A percentile compares a stretch with the other conserved stretches of the same genome.
Evolutionary conservation across 2,113 vertebrate genomes (phyloP).

Genomic region (Lycaon pictus): DNA sequence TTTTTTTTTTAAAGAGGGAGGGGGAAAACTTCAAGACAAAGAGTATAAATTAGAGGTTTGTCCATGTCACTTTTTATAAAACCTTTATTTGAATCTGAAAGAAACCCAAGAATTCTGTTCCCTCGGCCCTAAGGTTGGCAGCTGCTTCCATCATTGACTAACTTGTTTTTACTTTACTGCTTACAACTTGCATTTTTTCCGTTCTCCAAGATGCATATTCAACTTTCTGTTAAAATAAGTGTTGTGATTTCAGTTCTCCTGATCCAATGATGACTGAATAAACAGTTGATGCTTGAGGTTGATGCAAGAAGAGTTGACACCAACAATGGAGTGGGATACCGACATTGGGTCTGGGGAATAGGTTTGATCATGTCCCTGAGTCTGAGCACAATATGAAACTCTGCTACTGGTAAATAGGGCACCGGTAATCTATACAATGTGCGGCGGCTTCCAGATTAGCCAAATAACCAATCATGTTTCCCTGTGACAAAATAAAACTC

Average conservation of each 20-base stretch:
- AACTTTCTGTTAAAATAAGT: neutral
- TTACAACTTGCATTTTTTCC: neutral
- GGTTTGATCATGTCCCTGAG: neutral
- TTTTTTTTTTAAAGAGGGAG: too few relatives aligned
- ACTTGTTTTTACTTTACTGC: neutral
- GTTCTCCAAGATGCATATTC: neutral
- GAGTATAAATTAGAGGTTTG: neutral
- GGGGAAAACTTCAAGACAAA: neutral
- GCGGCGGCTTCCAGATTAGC: neutral
- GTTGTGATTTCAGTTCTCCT: neutral
- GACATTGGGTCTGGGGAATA: neutral
- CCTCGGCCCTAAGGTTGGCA: rapidly evolving
- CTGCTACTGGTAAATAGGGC: neutral
- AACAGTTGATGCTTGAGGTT: neutral
- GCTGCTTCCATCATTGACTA: neutral
- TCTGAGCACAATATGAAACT: neutral
- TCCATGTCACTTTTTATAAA: neutral
- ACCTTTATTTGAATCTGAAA: neutral
- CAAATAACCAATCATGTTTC: neutral
- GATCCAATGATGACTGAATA: neutral
- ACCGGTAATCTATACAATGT: neutral
- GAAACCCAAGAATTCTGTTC: neutral
- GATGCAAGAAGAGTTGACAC: neutral
- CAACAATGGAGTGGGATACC: neutral
- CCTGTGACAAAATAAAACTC: too few relatives aligned